Conservation (phyloP, 2,113 vertebrate species). For the Capra hircus region DNA sequence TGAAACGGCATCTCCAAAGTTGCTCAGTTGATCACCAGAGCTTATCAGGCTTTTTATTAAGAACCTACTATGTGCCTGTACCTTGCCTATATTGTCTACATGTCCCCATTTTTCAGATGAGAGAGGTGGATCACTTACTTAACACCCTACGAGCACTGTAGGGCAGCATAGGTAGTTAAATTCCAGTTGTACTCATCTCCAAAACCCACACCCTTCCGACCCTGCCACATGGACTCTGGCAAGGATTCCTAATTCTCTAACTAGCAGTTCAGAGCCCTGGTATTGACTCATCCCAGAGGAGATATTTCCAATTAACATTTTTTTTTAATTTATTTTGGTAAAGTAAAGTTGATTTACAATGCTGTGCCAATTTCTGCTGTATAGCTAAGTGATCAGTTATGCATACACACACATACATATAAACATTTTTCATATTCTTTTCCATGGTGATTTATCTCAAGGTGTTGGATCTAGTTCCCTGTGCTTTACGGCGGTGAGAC, state of each 20-base stretch:
- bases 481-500: rapidly evolving
- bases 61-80: not conserved
- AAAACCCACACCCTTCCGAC: not conserved
- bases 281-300: not conserved
- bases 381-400: not conserved
- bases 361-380: not conserved
- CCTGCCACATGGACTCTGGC: not conserved
- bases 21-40: not conserved
- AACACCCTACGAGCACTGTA: not conserved
- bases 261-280: not conserved
- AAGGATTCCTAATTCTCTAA: not conserved
- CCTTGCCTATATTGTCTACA: not conserved
- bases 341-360: not conserved
- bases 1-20: not conserved
- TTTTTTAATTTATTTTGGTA: not conserved
- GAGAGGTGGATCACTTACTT: not conserved
- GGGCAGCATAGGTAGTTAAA: not conserved
- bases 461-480: not conserved
- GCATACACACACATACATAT: not conserved
- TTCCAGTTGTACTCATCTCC: not conserved
- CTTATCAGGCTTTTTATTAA: not conserved
- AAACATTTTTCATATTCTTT: not conserved
- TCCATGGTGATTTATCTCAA: not conserved
- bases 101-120: not conserved
- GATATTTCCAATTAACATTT: not conserved